Evolutionary conservation across 2,797 vertebrate species (phyloP).

Genomic region (Pagetopsis macropterus): DNA sequence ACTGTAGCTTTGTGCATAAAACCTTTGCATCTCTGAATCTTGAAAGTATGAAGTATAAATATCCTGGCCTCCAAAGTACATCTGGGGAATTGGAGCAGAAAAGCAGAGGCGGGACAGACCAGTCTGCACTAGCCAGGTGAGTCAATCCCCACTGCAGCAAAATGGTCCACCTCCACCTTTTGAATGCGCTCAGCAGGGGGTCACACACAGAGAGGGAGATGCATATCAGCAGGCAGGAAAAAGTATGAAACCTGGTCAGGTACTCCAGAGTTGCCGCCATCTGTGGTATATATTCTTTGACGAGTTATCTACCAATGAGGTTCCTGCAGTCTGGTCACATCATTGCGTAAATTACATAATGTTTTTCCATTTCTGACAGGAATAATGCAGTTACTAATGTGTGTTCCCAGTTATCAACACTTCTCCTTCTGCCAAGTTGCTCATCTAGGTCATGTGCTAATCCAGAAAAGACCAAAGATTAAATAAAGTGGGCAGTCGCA

Average conservation of each 20-base stretch:
- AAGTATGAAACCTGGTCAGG: neutral
- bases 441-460: constrained; percentile 26
- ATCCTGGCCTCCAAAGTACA: constrained; percentile 2
- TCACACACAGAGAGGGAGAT: constrained; percentile 2
- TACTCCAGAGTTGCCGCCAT: neutral
- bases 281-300: constrained; percentile 5
- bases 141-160: constrained; percentile 8
- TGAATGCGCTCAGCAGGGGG: constrained; percentile 2
- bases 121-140: constrained; percentile 21
- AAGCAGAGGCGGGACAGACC: no score
- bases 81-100: neutral
- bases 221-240: neutral
- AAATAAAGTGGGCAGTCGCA: neutral
- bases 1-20: no score
- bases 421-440: constrained; percentile 6
- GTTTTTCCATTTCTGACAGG: constrained; percentile 17
- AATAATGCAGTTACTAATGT: constrained; percentile 4
- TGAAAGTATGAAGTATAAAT: constrained; percentile 2
- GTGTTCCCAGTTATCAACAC: constrained; percentile 25
- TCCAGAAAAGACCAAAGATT: constrained; percentile 24
- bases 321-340: constrained; percentile 15
- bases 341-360: constrained; percentile 11
- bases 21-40: no score
- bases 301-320: neutral
- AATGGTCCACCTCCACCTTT: constrained; percentile 19